Evolutionary conservation across 2,888 invertebrate genomes (phyloP).

Genomic region (Oscheius onirici): DNA sequence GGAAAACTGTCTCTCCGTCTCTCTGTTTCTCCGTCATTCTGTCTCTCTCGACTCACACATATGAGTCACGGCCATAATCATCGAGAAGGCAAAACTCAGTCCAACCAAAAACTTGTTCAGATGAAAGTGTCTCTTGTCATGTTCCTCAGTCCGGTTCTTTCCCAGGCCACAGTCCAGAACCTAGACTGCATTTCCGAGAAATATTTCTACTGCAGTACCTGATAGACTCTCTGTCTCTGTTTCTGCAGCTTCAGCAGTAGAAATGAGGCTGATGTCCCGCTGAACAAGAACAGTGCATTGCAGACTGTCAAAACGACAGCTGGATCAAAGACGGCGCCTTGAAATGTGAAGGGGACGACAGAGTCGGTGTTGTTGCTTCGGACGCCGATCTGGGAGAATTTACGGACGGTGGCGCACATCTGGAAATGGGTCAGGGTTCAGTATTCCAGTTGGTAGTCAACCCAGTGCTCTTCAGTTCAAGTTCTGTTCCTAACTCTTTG

Average conservation of each 20-base stretch:
- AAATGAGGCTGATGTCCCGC: slow-evolving; percentile 49
- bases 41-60: slow-evolving; percentile 37
- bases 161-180: slow-evolving; percentile 51
- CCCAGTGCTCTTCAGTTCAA: too few relatives aligned
- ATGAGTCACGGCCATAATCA: slow-evolving; percentile 48
- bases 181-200: slow-evolving; percentile 25
- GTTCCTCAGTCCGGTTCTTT: slow-evolving; percentile 47
- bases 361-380: slow-evolving; percentile 36
- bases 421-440: too few relatives aligned
- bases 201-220: slow-evolving; percentile 34
- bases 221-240: slow-evolving; percentile 52
- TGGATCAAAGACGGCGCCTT: slow-evolving; percentile 51
- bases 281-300: slow-evolving; percentile 54
- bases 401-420: slow-evolving; percentile 47
- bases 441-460: too few relatives aligned
- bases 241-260: slow-evolving; percentile 50
- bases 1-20: background rate
- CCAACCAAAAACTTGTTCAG: slow-evolving; percentile 50
- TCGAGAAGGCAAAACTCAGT: slow-evolving; percentile 49
- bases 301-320: slow-evolving; percentile 55
- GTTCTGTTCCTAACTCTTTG: too few relatives aligned
- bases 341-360: slow-evolving; percentile 36
- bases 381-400: slow-evolving; percentile 49
- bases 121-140: slow-evolving; percentile 46
- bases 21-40: too few relatives aligned